Conservation (phyloP, 1,140 invertebrate genomes). For the Rhopalosiphum padi region DNA sequence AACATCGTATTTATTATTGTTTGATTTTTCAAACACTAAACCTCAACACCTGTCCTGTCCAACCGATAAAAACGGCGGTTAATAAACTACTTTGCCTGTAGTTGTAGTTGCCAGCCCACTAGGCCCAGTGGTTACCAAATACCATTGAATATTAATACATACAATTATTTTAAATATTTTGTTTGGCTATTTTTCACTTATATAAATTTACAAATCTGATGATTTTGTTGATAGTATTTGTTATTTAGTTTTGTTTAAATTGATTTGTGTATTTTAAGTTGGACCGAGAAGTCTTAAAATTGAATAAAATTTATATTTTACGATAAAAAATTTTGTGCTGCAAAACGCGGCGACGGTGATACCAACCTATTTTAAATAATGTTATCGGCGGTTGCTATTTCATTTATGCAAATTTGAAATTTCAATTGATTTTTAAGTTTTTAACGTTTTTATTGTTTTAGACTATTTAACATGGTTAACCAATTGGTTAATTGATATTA, state of each 20-base stretch:
- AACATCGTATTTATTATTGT: background rate
- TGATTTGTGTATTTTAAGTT: background rate
- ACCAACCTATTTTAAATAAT: background rate
- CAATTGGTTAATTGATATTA: too few species aligned
- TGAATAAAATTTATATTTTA: background rate
- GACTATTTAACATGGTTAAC: too few species aligned
- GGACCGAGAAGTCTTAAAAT: background rate
- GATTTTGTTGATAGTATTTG: background rate
- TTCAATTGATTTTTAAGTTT: background rate
- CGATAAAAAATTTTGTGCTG: background rate
- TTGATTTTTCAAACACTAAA: background rate
- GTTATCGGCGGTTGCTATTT: background rate
- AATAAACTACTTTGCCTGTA: background rate
- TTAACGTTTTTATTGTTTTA: too few species aligned
- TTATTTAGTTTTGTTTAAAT: background rate
- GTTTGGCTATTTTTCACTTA: background rate
- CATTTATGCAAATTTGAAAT: background rate
- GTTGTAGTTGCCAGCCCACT: background rate
- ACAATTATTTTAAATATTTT: background rate
- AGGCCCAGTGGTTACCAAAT: background rate
- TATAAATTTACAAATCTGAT: background rate
- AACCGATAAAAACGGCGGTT: slow-evolving; percentile 28
- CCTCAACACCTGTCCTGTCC: background rate
- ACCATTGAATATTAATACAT: too few species aligned
- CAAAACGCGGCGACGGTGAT: background rate